Base-by-base conservation (phyloP, 2,113 vertebrate genomes). In the Engystomops pustulosus region DNA sequence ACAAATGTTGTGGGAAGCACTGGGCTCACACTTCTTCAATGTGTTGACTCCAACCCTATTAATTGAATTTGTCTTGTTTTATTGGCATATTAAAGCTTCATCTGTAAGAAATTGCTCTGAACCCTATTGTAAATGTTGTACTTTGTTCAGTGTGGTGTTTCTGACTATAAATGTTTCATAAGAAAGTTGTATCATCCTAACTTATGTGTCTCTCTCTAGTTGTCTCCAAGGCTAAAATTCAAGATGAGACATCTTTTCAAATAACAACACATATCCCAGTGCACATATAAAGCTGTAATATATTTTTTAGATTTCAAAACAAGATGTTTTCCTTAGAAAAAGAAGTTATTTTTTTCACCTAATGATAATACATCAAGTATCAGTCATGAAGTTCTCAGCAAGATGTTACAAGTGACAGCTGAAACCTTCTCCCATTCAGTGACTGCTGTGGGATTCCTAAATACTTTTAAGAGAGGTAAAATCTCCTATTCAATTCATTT, bases 311-410 rank as follows among this genome's bases (percentile, higher is more conserved):
- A 69, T 85, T 70, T 85, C 75, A 85, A 85, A 85, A 79, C 75
- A 85, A 85, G 34, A 78, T 58, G 70, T 87, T 79, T 86, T 87
- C 86, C 32, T 72, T 44, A 67, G 41, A 14, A 77, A 44, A 84
- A 0, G 85, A 51, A 49, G 41, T 60, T 17, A 60, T 49, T 83
- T 62, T 83, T 75, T 79, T 77, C 62, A 30, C 51, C 74, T 85
- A 85, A 85, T 85, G 74, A 79, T 85, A 70, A 85, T 85, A 77
- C 65, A 79, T 70, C 75, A 67, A 79, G 62, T 62, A 85, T 85
- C 83, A 85, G 83, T 79, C 83, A 85, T 85, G 83, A 85, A 85
- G 75, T 79, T 85, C 83, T 85, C 83, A 85, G 83, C 83, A 85
- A 85, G 83, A 85, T 70, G 74, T 79, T 70, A 67, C 51, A 79